Conservation (phyloP, 2,888 invertebrate species). For the Agrochola macilenta region DNA sequence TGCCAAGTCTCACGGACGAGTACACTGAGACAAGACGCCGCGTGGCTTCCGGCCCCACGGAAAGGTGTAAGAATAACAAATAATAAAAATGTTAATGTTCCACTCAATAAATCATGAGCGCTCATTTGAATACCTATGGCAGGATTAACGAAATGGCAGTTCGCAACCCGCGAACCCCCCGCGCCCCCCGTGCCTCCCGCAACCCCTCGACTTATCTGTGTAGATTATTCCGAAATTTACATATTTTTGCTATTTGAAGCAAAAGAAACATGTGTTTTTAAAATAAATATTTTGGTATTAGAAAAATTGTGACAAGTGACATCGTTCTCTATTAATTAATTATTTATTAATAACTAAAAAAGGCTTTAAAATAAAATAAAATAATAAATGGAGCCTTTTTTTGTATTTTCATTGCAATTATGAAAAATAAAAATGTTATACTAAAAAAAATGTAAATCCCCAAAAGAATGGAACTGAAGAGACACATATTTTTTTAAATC, state of each 20-base stretch:
- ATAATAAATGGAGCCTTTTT: constrained; percentile 1
- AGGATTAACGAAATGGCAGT: constrained; percentile 88
- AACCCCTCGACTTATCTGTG: constrained; percentile 69
- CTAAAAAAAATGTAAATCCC: neutral
- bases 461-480: constrained; percentile 13
- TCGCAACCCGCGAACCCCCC: constrained; percentile 70
- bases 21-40: constrained; percentile 88
- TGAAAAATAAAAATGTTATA: neutral
- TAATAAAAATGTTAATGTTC: constrained; percentile 91
- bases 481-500: constrained; percentile 19
- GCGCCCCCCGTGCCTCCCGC: constrained; percentile 73
- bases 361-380: neutral
- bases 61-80: constrained; percentile 91
- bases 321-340: neutral
- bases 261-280: constrained; percentile 56
- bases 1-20: constrained; percentile 88
- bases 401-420: neutral
- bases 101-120: constrained; percentile 91
- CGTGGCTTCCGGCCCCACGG: constrained; percentile 89
- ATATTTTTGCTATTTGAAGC: constrained; percentile 77
- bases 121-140: constrained; percentile 90
- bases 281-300: constrained; percentile 23
- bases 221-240: constrained; percentile 80
- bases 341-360: neutral
- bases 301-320: neutral